Evolutionary conservation across 2,113 vertebrate genomes (phyloP).

Genomic region (Alethe castanea): DNA sequence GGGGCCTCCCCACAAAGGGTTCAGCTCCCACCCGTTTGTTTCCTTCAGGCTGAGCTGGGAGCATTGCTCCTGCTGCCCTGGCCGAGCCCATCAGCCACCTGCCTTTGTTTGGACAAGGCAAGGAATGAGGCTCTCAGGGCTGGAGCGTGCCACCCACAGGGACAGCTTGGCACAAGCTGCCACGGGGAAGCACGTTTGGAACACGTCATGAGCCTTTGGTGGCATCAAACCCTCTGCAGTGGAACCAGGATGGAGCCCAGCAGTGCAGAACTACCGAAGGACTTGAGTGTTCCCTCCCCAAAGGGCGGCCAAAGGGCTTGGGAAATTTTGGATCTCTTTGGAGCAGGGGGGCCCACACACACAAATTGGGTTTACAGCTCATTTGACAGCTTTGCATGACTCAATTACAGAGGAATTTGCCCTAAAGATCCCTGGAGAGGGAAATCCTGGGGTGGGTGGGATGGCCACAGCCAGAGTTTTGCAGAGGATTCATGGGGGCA

Average conservation of each 20-base stretch:
- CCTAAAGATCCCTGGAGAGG: neutral
- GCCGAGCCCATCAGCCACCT: neutral
- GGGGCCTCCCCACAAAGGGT: neutral
- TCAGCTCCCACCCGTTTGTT: neutral
- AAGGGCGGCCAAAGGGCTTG: neutral
- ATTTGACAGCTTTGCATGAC: neutral
- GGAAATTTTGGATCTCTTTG: neutral
- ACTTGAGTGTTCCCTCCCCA: neutral
- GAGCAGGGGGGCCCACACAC: too few species aligned
- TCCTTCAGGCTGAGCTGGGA: neutral
- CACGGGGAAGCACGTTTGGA: neutral
- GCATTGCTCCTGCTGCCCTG: rapidly evolving
- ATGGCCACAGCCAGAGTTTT: neutral
- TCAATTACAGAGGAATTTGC: neutral
- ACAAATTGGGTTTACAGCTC: neutral
- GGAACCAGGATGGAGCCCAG: neutral
- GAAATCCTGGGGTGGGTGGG: neutral
- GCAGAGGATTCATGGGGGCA: neutral
- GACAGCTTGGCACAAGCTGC: neutral
- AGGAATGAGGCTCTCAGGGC: neutral
- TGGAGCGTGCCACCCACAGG: neutral
- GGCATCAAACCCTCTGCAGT: neutral
- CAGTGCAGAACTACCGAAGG: rapidly evolving
- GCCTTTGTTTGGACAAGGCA: neutral
- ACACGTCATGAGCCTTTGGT: rapidly evolving